phyloP scores from a whole-genome alignment of 2,888 invertebrate genomes.

The Agrochola macilenta region DNA sequence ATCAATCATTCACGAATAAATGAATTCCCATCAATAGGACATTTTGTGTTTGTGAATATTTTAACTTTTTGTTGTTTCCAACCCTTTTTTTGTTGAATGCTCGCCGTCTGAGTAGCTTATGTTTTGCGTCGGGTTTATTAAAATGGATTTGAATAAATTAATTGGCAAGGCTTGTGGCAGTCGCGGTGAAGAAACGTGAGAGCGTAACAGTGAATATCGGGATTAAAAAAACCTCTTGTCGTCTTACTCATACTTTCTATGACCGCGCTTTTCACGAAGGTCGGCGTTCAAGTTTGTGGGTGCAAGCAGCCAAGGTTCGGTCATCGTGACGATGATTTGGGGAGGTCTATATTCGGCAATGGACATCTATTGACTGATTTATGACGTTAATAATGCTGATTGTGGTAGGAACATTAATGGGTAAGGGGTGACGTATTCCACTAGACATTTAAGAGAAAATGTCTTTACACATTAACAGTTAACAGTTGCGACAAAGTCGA shows the following conservation, averaged over 20 bases:
- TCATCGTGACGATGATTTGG: neutral
- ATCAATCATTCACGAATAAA: constrained; percentile 71
- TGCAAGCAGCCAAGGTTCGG: neutral
- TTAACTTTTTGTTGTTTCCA: constrained; percentile 20
- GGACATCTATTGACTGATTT: neutral
- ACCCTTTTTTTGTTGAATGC: constrained; percentile 13
- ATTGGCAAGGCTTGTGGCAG: neutral
- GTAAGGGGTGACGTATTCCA: no score
- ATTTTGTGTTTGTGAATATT: constrained; percentile 43
- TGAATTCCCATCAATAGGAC: constrained; percentile 36
- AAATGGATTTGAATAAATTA: constrained; percentile 27
- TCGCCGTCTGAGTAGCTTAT: constrained; percentile 6
- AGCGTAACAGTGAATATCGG: neutral
- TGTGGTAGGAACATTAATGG: no score
- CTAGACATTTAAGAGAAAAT: neutral
- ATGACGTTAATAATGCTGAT: no score
- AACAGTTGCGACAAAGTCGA: neutral
- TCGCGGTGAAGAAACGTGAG: neutral
- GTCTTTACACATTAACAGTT: no score
- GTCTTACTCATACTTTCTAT: no score
- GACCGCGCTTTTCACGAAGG: no score
- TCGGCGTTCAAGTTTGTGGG: neutral
- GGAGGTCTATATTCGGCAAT: neutral
- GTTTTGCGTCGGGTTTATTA: constrained; percentile 5
- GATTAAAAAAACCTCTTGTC: neutral